Evolutionary conservation across 1,140 invertebrate species (phyloP).

Genomic region (Meloidogyne hapla): DNA sequence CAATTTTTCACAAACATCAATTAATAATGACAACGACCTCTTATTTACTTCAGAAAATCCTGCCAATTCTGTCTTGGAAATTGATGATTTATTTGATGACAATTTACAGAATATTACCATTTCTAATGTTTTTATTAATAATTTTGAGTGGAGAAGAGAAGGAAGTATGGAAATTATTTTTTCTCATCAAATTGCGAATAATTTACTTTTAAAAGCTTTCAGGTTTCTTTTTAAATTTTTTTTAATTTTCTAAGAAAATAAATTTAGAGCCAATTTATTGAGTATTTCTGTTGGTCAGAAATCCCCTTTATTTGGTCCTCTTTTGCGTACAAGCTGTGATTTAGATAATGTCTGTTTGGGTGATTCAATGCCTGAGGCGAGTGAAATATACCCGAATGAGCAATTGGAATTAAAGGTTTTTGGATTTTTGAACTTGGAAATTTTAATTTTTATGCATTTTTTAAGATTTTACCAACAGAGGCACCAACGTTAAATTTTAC

Average conservation of each 20-base stretch:
- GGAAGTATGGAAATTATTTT: slow-evolving; percentile 43
- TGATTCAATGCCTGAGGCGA: slow-evolving; percentile 48
- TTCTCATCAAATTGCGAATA: slow-evolving; percentile 43
- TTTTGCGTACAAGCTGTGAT: slow-evolving; percentile 42
- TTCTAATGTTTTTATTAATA: neutral
- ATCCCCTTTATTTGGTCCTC: slow-evolving; percentile 47
- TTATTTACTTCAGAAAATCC: neutral
- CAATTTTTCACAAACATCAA: no score
- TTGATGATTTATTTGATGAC: neutral
- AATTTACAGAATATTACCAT: slow-evolving; percentile 1
- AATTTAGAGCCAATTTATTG: slow-evolving; percentile 42
- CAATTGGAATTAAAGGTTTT: slow-evolving; percentile 40
- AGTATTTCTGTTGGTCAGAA: slow-evolving; percentile 33
- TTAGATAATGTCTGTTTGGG: slow-evolving; percentile 50
- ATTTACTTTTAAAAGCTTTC: slow-evolving; percentile 40
- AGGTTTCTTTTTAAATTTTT: slow-evolving; percentile 17
- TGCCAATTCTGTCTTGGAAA: neutral
- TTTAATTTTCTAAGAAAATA: neutral
- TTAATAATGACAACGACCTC: neutral
- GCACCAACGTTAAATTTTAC: slow-evolving; percentile 38
- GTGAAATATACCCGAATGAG: slow-evolving; percentile 46
- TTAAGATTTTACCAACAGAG: slow-evolving; percentile 38
- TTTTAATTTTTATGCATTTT: neutral
- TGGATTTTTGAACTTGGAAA: neutral
- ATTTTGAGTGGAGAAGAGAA: neutral